Evolutionary conservation across 1,140 invertebrate species (phyloP).

Genomic region (Eulimnadia texana): DNA sequence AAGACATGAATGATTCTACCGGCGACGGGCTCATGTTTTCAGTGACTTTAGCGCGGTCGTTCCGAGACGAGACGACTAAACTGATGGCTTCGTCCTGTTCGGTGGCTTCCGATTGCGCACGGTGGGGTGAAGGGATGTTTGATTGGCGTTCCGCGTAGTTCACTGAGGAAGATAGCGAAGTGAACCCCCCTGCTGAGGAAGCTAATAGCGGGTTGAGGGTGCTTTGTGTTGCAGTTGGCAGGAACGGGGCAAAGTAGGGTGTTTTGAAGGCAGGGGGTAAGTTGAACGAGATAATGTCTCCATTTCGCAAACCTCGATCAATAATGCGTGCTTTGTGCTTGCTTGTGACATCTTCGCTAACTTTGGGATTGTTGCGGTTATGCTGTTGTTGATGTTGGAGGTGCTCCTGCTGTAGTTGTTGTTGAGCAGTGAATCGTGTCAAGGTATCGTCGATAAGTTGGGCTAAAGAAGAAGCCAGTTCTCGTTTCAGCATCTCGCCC

Average conservation of each 20-base stretch:
- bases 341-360: conserved; percentile 4
- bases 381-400: no score
- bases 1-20: conserved; percentile 38
- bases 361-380: background rate
- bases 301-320: conserved; percentile 9
- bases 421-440: conserved; percentile 48
- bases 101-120: conserved; percentile 29
- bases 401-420: conserved; percentile 30
- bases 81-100: conserved; percentile 89
- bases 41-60: background rate
- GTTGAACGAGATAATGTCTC: background rate
- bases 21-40: conserved; percentile 26
- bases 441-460: conserved; percentile 79
- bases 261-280: conserved; percentile 4
- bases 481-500: conserved; percentile 72
- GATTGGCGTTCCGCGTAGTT: background rate
- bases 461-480: conserved; percentile 66
- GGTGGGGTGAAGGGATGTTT: background rate
- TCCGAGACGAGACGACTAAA: conserved; percentile 39
- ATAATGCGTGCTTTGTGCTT: conserved; percentile 4
- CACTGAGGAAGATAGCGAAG: background rate
- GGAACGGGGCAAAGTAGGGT: background rate
- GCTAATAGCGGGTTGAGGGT: background rate
- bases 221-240: conserved; percentile 1
- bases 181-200: background rate